Percentiles rank a stretch among this genome's conserved stretches.
Evolutionary conservation across 2,113 vertebrate genomes (phyloP).

Genomic region (Rhinoderma darwinii): DNA sequence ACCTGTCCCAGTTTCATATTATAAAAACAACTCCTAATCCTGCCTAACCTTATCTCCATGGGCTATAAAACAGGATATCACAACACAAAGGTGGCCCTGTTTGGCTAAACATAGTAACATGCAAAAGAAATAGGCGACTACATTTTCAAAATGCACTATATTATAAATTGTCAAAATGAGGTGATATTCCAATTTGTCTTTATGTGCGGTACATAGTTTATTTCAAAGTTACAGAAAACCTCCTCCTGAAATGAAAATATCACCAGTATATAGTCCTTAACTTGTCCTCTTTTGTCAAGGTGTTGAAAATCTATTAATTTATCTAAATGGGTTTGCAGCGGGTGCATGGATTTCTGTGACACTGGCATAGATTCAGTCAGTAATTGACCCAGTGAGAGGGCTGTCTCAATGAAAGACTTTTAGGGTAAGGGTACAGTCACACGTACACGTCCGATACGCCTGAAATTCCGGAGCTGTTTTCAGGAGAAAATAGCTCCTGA

Average conservation of each 20-base stretch:
- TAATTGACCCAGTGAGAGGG: too few species aligned
- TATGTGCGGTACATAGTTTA: neutral
- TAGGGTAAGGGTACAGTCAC: too few species aligned
- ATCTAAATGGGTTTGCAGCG: too few species aligned
- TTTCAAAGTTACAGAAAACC: neutral
- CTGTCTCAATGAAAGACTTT: too few species aligned
- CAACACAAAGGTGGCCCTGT: constrained; percentile 17
- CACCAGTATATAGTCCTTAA: neutral
- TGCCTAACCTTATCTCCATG: constrained; percentile 37
- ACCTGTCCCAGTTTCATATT: constrained; percentile 67
- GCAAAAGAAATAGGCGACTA: neutral
- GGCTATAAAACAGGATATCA: constrained; percentile 4
- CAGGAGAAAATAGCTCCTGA: too few species aligned
- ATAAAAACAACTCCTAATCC: constrained; percentile 54
- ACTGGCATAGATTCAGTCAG: too few species aligned
- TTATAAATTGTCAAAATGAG: neutral
- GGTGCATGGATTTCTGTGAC: too few species aligned
- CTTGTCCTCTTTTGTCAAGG: neutral
- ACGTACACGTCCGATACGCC: too few species aligned
- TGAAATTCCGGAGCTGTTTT: too few species aligned
- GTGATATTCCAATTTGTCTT: neutral
- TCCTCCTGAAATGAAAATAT: neutral
- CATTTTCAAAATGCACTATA: neutral
- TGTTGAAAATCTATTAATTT: neutral
- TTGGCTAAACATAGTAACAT: constrained; percentile 20